Evolutionary conservation across 2,797 vertebrate species (phyloP).

Genomic region (Eidolon dupreanum): DNA sequence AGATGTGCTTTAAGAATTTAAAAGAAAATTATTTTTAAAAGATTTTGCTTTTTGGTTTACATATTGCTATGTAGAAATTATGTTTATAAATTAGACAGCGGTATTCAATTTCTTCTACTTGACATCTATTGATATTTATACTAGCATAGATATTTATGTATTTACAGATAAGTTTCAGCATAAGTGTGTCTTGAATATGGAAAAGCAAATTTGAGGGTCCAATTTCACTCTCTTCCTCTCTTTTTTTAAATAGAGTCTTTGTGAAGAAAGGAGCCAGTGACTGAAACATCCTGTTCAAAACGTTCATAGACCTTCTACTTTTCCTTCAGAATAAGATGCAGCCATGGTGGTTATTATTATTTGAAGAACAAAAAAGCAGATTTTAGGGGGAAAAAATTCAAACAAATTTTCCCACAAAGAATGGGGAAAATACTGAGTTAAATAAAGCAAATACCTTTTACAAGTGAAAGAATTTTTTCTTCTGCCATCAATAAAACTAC

Average conservation of each 20-base stretch:
- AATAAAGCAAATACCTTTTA: slow-evolving; percentile 84
- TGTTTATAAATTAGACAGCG: slow-evolving; percentile 25
- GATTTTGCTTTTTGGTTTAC: not conserved
- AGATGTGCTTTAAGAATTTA: not conserved
- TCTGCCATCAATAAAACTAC: slow-evolving; percentile 75
- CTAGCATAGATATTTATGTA: not conserved
- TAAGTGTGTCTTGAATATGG: slow-evolving; percentile 7
- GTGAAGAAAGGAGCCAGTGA: slow-evolving; percentile 62
- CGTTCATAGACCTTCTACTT: slow-evolving; percentile 64
- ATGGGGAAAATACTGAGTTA: slow-evolving; percentile 82
- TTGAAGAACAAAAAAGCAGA: slow-evolving; percentile 62
- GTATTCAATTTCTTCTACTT: not conserved
- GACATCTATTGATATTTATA: not conserved
- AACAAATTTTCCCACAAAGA: slow-evolving; percentile 41
- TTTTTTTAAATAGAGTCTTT: slow-evolving; percentile 64
- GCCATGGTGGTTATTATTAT: slow-evolving; percentile 65
- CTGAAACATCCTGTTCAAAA: slow-evolving; percentile 72
- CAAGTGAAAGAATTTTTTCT: slow-evolving; percentile 74
- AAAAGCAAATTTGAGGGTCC: not conserved
- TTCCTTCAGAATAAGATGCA: slow-evolving; percentile 70
- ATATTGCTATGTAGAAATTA: slow-evolving; percentile 17
- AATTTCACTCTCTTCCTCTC: slow-evolving; percentile 56
- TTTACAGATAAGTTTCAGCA: not conserved
- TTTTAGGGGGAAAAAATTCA: slow-evolving; percentile 56
- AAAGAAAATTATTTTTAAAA: not conserved